Base-by-base conservation (phyloP, 2,113 vertebrate genomes). In the Thamnaconus septentrionalis region DNA sequence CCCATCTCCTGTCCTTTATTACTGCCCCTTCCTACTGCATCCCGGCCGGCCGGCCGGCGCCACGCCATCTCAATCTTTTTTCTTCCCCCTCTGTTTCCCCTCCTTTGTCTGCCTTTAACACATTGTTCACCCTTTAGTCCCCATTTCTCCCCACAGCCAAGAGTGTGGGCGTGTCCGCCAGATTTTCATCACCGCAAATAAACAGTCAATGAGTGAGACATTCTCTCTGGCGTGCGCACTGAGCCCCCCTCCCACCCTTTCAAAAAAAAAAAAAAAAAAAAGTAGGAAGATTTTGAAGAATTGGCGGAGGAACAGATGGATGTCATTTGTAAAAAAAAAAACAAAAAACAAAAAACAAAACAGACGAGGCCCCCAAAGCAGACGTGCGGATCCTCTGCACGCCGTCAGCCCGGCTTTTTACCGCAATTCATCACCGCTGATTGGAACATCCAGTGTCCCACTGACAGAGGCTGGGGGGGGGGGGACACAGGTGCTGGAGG, bases 171-270 rank as follows among this genome's bases (percentile, higher is more conserved):
- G 84, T 79, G 78, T 78, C 80, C 79, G 7, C 62, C 59, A 62
- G 57, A 66, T 83, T 85, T 82, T 62, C 56, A 60, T 83, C 78
- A n/a, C 81, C 79, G 57, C 83, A 83, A 31, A 81, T 85, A 81
- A 88, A 82, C 76, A 82, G 53, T 71, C 59, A 47, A 61, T 70
- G 58, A 50, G 78, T 85, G 83, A 88, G 78, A 79, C 79, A 64
- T 53, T 71, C 78, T 61, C 75, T 87, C 71, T 80, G 79, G 81
- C 83, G 80, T 78, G 77, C 66, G 56, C 39, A 52, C 68, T 53
- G 51, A 64, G 65, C 49, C 64, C 64, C 72, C 66, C 69, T 2
- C 18, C 18, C 18, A 31, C 18, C 18, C 18, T 31, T 31, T 31
- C 18, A 31, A 31, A 31, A 31, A 31, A 31, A 31, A 31, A 31